Conservation (phyloP, 2,113 vertebrate species). For the Trematocara zebra region DNA sequence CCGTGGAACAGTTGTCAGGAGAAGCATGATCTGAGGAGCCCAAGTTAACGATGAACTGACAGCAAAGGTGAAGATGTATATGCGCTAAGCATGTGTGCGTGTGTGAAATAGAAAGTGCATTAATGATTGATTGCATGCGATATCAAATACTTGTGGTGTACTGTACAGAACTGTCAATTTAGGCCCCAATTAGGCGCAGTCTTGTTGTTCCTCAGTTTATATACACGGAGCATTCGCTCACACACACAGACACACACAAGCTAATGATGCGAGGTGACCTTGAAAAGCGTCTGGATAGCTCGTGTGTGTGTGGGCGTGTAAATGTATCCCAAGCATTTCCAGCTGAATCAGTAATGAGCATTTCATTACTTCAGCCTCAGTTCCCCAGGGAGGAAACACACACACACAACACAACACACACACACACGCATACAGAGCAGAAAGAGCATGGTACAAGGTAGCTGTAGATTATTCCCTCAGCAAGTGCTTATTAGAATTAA, state of each 20-base stretch:
- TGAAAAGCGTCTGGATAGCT: slow-evolving; percentile 38
- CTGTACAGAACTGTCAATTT: slow-evolving; percentile 31
- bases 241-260: background rate
- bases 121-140: slow-evolving; percentile 1
- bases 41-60: background rate
- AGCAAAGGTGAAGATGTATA: background rate
- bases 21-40: background rate
- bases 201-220: slow-evolving; percentile 7
- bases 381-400: slow-evolving; percentile 53
- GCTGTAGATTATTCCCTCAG: slow-evolving; percentile 40
- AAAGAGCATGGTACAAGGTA: slow-evolving; percentile 3
- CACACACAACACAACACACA: background rate
- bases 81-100: background rate
- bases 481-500: slow-evolving; percentile 43
- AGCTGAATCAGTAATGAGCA: slow-evolving; percentile 75
- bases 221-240: background rate
- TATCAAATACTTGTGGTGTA: slow-evolving; percentile 8
- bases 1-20: background rate
- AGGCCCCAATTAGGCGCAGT: slow-evolving; percentile 13
- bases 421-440: slow-evolving; percentile 4
- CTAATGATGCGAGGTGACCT: slow-evolving; percentile 47
- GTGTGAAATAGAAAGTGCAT: background rate
- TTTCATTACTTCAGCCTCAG: slow-evolving; percentile 72
- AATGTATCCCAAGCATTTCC: slow-evolving; percentile 68
- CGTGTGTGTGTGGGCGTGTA: slow-evolving; percentile 49